Percentiles rank a stretch among this genome's conserved stretches.
Conservation (phyloP, 2,888 invertebrate species). For the Eupithecia tripunctaria region DNA sequence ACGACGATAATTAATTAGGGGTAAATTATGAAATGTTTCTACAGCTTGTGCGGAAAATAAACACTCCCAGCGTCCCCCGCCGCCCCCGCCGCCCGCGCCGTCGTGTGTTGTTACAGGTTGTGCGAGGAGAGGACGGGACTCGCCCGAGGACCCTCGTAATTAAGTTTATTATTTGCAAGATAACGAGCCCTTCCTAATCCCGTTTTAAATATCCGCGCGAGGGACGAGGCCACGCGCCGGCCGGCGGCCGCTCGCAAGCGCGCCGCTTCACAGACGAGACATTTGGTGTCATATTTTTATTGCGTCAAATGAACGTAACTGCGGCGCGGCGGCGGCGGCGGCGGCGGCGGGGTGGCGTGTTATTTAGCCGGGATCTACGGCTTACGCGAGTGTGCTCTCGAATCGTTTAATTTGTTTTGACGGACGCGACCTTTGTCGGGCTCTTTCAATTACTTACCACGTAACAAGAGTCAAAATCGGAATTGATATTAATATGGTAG, state of each 20-base stretch:
- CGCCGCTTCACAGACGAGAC: background rate
- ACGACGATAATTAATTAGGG: background rate
- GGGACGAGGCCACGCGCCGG: background rate
- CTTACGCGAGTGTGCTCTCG: constrained; percentile 27
- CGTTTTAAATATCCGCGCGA: constrained; percentile 38
- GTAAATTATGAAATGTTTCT: background rate
- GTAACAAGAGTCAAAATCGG: background rate
- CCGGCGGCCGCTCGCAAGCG: background rate
- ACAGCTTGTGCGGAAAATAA: background rate
- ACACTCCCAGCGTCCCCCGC: background rate
- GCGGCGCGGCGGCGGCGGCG: constrained; percentile 22
- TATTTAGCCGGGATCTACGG: constrained; percentile 38
- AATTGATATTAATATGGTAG: background rate
- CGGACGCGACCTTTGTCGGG: constrained; percentile 21
- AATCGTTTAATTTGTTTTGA: background rate
- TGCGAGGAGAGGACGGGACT: background rate
- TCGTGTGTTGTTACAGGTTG: background rate
- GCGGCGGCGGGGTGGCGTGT: constrained; percentile 26
- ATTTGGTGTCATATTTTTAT: constrained; percentile 51
- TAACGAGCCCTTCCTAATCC: constrained; percentile 42
- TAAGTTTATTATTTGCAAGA: constrained; percentile 39
- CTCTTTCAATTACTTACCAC: no score
- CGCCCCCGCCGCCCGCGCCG: background rate
- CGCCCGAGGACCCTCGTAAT: constrained; percentile 31
- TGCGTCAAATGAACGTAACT: constrained; percentile 48